phyloP scores from a whole-genome alignment of 1,140 invertebrate genomes.

The Papilio aristodemus region DNA sequence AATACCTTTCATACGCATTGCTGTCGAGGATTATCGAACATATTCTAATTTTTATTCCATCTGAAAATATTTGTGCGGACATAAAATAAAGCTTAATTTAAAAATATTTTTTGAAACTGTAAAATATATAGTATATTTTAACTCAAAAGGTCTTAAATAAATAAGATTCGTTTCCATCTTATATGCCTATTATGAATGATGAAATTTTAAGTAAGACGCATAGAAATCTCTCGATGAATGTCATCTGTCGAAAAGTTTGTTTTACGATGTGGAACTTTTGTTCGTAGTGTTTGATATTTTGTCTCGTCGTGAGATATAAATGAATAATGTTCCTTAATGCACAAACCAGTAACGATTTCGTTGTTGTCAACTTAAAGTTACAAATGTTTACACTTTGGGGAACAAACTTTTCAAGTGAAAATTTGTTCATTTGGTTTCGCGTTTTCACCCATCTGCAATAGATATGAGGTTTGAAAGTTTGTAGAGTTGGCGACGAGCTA shows the following conservation, averaged over 20 bases:
- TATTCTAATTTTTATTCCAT: no score
- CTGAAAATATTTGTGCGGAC: no score
- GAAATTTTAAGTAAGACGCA: not conserved
- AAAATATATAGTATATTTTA: no score
- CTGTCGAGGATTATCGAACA: no score
- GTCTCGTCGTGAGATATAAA: conserved; percentile 1
- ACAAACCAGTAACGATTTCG: conserved; percentile 11
- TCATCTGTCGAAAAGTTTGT: conserved; percentile 25
- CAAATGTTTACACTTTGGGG: conserved; percentile 12
- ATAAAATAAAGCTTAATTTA: no score
- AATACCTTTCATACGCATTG: no score
- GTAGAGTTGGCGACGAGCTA: conserved; percentile 31
- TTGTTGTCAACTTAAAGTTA: not conserved
- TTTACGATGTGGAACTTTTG: not conserved
- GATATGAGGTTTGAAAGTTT: conserved; percentile 43
- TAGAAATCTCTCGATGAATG: not conserved
- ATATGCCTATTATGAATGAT: not conserved
- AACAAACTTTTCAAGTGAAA: not conserved
- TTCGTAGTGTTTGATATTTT: not conserved
- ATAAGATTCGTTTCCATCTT: no score
- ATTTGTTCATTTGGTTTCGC: conserved; percentile 27
- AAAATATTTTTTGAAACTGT: no score
- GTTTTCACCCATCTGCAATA: conserved; percentile 36
- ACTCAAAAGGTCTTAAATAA: no score
- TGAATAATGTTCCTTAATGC: conserved; percentile 25